phyloP scores from a whole-genome alignment of 2,797 vertebrate species.

The Microcaecilia unicolor region DNA sequence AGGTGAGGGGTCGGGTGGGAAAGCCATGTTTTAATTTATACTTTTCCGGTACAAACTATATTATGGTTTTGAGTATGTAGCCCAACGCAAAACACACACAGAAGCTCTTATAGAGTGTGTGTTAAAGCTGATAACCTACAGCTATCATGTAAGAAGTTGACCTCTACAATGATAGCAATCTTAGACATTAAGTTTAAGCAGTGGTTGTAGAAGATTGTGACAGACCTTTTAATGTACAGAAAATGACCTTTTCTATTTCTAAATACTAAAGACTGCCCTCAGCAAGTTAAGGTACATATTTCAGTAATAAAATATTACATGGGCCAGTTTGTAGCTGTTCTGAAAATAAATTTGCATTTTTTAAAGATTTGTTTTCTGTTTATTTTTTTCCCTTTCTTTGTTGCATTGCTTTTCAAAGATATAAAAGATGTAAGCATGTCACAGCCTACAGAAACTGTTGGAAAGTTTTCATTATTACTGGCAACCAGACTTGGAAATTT shows the following conservation, averaged over 20 bases:
- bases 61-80: slow-evolving; percentile 11
- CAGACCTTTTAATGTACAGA: slow-evolving; percentile 8
- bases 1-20: too few relatives aligned
- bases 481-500: slow-evolving; percentile 9
- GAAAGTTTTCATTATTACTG: too few relatives aligned
- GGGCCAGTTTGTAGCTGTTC: too few relatives aligned
- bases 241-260: slow-evolving; percentile 2
- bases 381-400: too few relatives aligned
- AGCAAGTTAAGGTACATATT: too few relatives aligned
- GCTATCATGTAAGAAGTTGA: slow-evolving; percentile 1
- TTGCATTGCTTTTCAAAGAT: too few relatives aligned
- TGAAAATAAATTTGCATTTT: too few relatives aligned
- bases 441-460: too few relatives aligned
- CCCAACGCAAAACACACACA: slow-evolving; percentile 5
- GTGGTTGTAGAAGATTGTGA: slow-evolving; percentile 4
- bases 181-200: slow-evolving; percentile 1
- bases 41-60: slow-evolving; percentile 9
- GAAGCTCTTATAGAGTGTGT: slow-evolving; percentile 1
- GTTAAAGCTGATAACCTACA: slow-evolving; percentile 1
- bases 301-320: too few relatives aligned
- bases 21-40: slow-evolving; percentile 22
- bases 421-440: too few relatives aligned
- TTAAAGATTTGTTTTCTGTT: too few relatives aligned
- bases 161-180: background rate
- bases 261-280: background rate